A percentile compares a stretch with the other conserved stretches of the same genome.
Evolutionary conservation across 2,888 invertebrate species (phyloP).

Genomic region (Archips xylosteana): DNA sequence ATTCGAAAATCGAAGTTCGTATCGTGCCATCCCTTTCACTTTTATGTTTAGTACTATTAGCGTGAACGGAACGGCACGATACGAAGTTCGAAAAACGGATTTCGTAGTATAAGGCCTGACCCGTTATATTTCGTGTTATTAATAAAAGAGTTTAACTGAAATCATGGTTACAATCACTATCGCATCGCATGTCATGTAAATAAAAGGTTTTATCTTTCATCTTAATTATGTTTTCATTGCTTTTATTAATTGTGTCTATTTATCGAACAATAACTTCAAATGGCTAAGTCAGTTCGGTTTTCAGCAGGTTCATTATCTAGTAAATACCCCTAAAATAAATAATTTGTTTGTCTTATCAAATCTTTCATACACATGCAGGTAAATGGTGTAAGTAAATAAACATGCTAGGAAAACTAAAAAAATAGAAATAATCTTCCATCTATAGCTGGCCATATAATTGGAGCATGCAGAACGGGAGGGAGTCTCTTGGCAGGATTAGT

Average conservation of each 20-base stretch:
- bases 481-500: background rate
- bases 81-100: no score
- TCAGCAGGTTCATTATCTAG: conserved; percentile 7
- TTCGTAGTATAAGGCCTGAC: no score
- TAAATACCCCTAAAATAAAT: conserved; percentile 59
- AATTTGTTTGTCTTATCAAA: conserved; percentile 54
- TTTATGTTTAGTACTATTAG: no score
- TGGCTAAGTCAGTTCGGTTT: background rate
- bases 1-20: no score
- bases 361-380: conserved; percentile 61
- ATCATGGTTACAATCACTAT: no score
- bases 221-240: background rate
- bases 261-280: background rate
- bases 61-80: no score
- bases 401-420: conserved; percentile 53
- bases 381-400: conserved; percentile 62
- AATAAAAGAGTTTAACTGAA: no score
- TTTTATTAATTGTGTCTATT: background rate
- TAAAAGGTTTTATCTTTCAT: background rate
- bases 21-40: no score
- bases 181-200: no score
- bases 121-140: no score
- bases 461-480: conserved; percentile 44
- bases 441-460: conserved; percentile 56
- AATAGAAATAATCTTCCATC: conserved; percentile 54